A percentile compares a stretch with the other conserved stretches of the same genome.
These are phyloP conservation scores for Polypedilum vanderplanki DNA, from an alignment of 1,140 invertebrate species.

Conservation along the genomic window DNA sequence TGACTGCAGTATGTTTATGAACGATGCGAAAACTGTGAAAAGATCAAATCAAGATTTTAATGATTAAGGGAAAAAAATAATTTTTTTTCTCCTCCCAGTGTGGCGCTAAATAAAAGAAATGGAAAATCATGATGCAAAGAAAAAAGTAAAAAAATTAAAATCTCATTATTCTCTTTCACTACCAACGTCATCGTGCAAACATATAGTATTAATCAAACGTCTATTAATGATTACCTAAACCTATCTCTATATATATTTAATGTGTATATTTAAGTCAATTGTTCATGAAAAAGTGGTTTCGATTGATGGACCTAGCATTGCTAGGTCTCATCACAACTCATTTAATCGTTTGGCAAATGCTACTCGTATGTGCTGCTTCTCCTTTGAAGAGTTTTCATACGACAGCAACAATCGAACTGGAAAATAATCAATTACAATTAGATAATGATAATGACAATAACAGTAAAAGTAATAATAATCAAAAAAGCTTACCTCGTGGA, in stretches of 20 bases:
- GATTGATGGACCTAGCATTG: constrained; percentile 45
- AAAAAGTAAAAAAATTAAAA: not conserved
- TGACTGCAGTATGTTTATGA: not conserved
- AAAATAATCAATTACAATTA: no score
- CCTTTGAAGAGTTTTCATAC: not conserved
- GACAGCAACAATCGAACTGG: no score
- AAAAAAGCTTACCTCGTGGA: not conserved
- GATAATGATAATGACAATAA: not conserved
- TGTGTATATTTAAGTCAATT: not conserved
- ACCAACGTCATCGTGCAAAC: not conserved
- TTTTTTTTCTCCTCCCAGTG: not conserved
- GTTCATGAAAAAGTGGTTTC: constrained; percentile 39
- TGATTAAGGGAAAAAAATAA: not conserved
- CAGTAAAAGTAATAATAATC: not conserved
- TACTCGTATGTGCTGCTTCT: constrained; percentile 34
- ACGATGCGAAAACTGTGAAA: not conserved
- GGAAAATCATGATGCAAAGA: not conserved
- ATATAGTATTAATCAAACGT: constrained; percentile 3
- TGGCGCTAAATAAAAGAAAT: not conserved
- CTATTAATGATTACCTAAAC: not conserved
- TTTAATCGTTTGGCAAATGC: constrained; percentile 38
- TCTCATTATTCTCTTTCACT: no score
- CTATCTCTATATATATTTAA: not conserved
- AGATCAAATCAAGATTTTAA: not conserved
- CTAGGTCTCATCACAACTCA: constrained; percentile 44